phyloP scores from a whole-genome alignment of 2,888 invertebrate genomes.

The Micropterix aruncella region DNA sequence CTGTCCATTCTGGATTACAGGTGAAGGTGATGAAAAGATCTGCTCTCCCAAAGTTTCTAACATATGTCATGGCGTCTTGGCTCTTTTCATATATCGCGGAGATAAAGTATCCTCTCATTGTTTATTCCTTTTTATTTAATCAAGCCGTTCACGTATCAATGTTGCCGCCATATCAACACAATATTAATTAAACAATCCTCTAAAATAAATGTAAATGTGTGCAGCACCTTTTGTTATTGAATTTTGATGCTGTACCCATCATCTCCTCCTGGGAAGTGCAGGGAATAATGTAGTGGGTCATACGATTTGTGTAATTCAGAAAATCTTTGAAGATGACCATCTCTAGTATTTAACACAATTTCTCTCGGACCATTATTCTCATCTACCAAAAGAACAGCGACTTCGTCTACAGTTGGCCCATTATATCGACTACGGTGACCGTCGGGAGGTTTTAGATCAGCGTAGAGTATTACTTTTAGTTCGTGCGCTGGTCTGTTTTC shows the following conservation, averaged over 20 bases:
- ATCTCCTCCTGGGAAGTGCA: conserved; percentile 5
- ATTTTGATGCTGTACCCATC: conserved; percentile 11
- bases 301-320: conserved; percentile 14
- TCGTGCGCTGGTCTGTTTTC: too few relatives aligned
- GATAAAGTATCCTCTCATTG: conserved; percentile 8
- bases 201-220: conserved; percentile 7
- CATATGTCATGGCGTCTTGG: too few relatives aligned
- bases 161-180: conserved; percentile 14
- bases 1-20: too few relatives aligned
- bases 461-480: neutral
- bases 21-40: too few relatives aligned
- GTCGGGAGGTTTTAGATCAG: conserved; percentile 4
- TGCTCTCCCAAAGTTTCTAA: too few relatives aligned
- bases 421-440: conserved; percentile 11
- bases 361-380: conserved; percentile 10
- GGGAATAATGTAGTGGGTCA: conserved; percentile 18
- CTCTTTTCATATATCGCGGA: too few relatives aligned
- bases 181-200: conserved; percentile 10
- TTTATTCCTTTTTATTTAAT: conserved; percentile 12
- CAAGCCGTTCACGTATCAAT: conserved; percentile 14
- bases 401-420: conserved; percentile 13
- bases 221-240: conserved; percentile 7
- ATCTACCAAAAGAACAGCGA: conserved; percentile 13
- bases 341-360: conserved; percentile 10
- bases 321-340: conserved; percentile 8